Conservation (phyloP, 1,140 invertebrate genomes). For the Lanistes nyassanus region DNA sequence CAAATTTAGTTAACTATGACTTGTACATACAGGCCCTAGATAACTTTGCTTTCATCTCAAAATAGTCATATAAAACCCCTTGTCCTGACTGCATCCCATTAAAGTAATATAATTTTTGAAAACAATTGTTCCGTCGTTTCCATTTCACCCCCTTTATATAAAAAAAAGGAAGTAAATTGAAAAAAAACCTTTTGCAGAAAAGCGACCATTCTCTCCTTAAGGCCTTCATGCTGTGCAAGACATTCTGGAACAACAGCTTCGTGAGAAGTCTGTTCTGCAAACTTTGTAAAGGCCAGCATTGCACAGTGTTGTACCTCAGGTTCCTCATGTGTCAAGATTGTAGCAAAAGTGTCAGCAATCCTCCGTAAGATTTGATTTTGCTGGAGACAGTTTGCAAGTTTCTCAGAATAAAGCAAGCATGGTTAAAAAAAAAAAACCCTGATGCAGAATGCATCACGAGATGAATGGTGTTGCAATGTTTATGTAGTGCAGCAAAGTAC, state of each 20-base stretch:
- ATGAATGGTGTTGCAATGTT: too few species aligned
- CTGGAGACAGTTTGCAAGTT: constrained; percentile 5
- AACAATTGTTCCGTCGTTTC: background rate
- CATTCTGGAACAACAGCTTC: constrained; percentile 48
- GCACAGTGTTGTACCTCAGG: constrained; percentile 36
- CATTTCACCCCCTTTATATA: background rate
- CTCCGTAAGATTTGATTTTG: constrained; percentile 30
- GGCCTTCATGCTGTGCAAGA: constrained; percentile 29
- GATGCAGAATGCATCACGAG: too few species aligned
- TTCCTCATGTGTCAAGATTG: constrained; percentile 30
- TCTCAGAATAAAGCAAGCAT: background rate
- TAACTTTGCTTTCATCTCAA: too few species aligned
- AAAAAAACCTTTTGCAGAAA: constrained; percentile 46
- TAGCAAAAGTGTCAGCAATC: constrained; percentile 32
- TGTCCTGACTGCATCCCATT: background rate
- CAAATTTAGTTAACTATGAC: too few species aligned
- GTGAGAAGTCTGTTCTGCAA: constrained; percentile 46
- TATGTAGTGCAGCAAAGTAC: too few species aligned
- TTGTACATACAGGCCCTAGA: too few species aligned
- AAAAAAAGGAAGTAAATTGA: background rate
- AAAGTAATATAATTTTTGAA: background rate
- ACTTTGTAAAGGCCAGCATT: constrained; percentile 40
- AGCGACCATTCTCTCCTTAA: constrained; percentile 41
- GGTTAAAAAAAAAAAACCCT: background rate
- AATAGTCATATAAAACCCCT: background rate